phyloP scores from a whole-genome alignment of 2,797 vertebrate genomes.

The Micromesistius poutassou region DNA sequence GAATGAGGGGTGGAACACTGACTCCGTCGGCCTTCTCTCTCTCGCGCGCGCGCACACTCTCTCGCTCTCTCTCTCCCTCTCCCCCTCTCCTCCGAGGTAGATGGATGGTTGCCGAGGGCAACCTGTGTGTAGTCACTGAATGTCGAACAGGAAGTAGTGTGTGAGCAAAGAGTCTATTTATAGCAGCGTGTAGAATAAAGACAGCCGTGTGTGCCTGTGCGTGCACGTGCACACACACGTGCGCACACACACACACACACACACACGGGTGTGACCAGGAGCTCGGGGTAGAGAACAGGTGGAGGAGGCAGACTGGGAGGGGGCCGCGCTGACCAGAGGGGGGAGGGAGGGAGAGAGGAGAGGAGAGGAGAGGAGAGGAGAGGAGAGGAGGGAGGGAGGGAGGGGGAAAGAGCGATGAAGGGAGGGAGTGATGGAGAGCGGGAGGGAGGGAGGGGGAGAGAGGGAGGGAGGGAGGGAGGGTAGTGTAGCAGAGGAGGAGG shows the following conservation, averaged over 20 bases:
- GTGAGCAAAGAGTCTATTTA: conserved; percentile 70
- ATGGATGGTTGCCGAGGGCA: conserved; percentile 75
- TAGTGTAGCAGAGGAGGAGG: conserved; percentile 72
- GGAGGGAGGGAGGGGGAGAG: conserved; percentile 63
- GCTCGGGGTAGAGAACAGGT: conserved; percentile 40
- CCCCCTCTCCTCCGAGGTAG: conserved; percentile 54
- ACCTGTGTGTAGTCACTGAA: conserved; percentile 74
- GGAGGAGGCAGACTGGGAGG: conserved; percentile 65
- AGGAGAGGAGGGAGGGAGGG: no score
- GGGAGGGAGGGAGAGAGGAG: conserved; percentile 27
- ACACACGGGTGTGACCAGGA: conserved; percentile 14
- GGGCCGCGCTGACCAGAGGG: conserved; percentile 66
- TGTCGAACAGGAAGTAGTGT: conserved; percentile 68
- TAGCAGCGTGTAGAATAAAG: conserved; percentile 66
- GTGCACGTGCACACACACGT: conserved; percentile 8
- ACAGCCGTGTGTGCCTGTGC: conserved; percentile 47
- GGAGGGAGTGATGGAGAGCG: conserved; percentile 32
- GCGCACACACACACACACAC: no score
- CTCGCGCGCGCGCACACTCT: conserved; percentile 18
- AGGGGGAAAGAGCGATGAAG: no score
- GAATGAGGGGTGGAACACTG: background rate
- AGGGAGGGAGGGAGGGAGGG: conserved; percentile 55
- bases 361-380: conserved; percentile 50
- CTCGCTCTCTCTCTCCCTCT: conserved; percentile 19
- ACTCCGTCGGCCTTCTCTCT: background rate